A percentile compares a stretch with the other conserved stretches of the same genome.
Conservation (phyloP, 2,888 invertebrate genomes). For the Drosophila histrio region DNA sequence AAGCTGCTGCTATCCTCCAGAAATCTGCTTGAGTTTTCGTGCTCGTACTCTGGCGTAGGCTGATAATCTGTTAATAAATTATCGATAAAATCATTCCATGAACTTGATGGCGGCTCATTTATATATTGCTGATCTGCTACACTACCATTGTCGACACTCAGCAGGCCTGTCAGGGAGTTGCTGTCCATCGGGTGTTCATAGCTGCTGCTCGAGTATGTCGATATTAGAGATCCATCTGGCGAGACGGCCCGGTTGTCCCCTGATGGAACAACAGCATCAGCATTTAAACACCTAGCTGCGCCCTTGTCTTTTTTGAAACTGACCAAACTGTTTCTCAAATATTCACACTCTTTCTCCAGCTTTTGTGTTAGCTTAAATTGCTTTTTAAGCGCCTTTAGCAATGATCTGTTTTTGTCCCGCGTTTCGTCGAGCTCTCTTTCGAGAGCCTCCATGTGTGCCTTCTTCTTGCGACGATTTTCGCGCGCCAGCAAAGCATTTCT, state of each 20-base stretch:
- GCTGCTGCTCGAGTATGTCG: constrained; percentile 47
- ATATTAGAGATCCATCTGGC: constrained; percentile 48
- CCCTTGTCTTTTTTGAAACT: constrained; percentile 85
- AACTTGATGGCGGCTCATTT: constrained; percentile 39
- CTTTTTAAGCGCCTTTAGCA: constrained; percentile 85
- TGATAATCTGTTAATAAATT: constrained; percentile 78
- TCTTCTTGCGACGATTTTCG: constrained; percentile 87
- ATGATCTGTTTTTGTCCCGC: constrained; percentile 84
- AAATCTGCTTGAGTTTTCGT: constrained; percentile 50
- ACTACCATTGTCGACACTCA: constrained; percentile 61
- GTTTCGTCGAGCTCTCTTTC: constrained; percentile 85
- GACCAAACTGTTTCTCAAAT: constrained; percentile 85
- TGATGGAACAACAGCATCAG: constrained; percentile 7
- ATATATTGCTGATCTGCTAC: constrained; percentile 43
- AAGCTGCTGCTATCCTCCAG: constrained; percentile 48
- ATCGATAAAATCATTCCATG: constrained; percentile 66
- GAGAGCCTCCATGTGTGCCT: constrained; percentile 86
- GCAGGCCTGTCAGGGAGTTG: constrained; percentile 29
- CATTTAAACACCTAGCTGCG: constrained; percentile 84
- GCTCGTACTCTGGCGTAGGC: constrained; percentile 37
- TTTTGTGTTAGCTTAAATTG: constrained; percentile 85
- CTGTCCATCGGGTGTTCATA: constrained; percentile 36
- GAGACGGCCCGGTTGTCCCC: constrained; percentile 25
- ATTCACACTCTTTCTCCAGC: constrained; percentile 85
- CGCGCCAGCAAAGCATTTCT: constrained; percentile 87